A percentile compares a stretch with the other conserved stretches of the same genome.
These are phyloP conservation scores for Anas bahamensis DNA, from an alignment of 2,797 vertebrate species.

Conservation along the genomic window DNA sequence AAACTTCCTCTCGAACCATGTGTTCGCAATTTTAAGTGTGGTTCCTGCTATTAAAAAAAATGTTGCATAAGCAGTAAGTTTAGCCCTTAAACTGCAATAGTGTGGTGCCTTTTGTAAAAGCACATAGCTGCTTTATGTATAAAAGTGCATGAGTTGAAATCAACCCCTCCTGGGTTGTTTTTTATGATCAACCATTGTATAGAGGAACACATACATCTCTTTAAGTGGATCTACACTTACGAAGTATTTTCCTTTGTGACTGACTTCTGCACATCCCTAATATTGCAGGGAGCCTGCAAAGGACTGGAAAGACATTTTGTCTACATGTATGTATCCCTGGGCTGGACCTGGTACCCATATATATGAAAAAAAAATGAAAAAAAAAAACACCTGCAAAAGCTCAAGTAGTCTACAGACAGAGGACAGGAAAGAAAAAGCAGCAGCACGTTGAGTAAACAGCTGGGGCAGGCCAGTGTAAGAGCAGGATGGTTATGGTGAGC, in stretches of 20 bases:
- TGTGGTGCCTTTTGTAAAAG: background rate
- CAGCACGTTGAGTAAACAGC: conserved; percentile 16
- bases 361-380: background rate
- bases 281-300: background rate
- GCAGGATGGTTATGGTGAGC: background rate
- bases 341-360: background rate
- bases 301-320: background rate
- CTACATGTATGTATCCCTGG: background rate
- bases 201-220: background rate
- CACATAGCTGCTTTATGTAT: background rate
- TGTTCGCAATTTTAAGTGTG: background rate
- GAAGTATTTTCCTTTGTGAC: background rate
- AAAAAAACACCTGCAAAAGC: background rate
- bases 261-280: background rate
- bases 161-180: background rate
- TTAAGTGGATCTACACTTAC: background rate
- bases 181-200: background rate
- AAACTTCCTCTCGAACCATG: background rate
- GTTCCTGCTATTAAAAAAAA: background rate
- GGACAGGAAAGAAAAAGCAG: background rate
- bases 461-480: background rate
- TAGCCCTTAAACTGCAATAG: background rate
- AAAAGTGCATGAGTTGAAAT: background rate
- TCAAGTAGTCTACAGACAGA: background rate
- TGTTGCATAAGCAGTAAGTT: background rate